Conservation (phyloP, 2,888 invertebrate genomes). For the Calephelis perditalis region DNA sequence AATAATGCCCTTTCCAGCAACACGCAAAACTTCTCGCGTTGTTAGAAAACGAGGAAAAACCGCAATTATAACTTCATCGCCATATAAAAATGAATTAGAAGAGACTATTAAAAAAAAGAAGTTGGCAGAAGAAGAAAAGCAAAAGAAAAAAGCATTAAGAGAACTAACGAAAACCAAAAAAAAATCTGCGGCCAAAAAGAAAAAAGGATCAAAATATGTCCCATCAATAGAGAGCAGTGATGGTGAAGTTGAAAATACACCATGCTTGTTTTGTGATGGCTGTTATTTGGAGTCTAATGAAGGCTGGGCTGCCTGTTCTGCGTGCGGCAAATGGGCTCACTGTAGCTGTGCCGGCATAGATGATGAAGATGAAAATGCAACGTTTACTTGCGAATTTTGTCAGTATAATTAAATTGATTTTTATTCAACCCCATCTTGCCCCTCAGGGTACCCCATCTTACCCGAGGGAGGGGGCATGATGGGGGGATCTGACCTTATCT, state of each 20-base stretch:
- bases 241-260: slow-evolving; percentile 20
- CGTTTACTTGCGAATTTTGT: slow-evolving; percentile 21
- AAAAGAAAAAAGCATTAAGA: too few relatives aligned
- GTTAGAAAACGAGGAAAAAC: slow-evolving; percentile 2
- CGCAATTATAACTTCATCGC: background rate
- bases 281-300: slow-evolving; percentile 32
- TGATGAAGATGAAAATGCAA: slow-evolving; percentile 13
- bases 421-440: slow-evolving; percentile 25
- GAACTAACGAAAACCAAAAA: background rate
- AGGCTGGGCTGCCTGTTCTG: slow-evolving; percentile 32
- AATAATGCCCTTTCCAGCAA: slow-evolving; percentile 4
- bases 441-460: slow-evolving; percentile 25
- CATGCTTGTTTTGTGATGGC: slow-evolving; percentile 29
- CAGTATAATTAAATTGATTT: slow-evolving; percentile 15
- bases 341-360: slow-evolving; percentile 8
- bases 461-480: slow-evolving; percentile 23
- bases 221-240: slow-evolving; percentile 1
- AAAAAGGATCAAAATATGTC: background rate
- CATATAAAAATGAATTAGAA: background rate
- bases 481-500: slow-evolving; percentile 19
- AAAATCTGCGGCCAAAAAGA: slow-evolving; percentile 1
- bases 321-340: slow-evolving; percentile 20
- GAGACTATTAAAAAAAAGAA: slow-evolving; percentile 2
- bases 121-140: too few relatives aligned
- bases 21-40: background rate